A percentile compares a stretch with the other conserved stretches of the same genome.
phyloP scores from a whole-genome alignment of 2,888 invertebrate species.

The Cerceris ruficornis region DNA sequence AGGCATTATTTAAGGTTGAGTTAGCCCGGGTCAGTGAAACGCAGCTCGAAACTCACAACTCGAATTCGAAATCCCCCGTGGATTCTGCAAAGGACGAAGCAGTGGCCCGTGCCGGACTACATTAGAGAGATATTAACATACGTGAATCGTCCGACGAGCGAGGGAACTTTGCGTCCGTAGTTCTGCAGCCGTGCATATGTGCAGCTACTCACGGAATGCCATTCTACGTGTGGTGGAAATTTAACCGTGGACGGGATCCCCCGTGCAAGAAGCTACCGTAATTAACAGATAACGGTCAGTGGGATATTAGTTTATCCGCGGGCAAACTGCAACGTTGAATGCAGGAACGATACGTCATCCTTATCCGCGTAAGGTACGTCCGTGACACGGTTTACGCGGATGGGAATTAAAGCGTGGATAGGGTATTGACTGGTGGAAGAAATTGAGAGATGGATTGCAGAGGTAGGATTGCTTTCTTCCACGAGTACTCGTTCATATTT shows the following conservation, averaged over 20 bases:
- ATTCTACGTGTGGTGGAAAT: slow-evolving; percentile 42
- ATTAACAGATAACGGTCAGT: slow-evolving; percentile 66
- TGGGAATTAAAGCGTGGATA: not conserved
- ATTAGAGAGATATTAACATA: slow-evolving; percentile 63
- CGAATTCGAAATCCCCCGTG: slow-evolving; percentile 56
- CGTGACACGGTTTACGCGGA: slow-evolving; percentile 22
- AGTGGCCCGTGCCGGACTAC: slow-evolving; percentile 34
- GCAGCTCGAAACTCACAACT: slow-evolving; percentile 36
- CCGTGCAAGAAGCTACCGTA: slow-evolving; percentile 59
- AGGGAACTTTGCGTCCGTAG: slow-evolving; percentile 10
- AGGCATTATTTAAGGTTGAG: slow-evolving; percentile 53
- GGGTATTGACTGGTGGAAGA: not conserved
- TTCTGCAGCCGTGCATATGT: slow-evolving; percentile 28
- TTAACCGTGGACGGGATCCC: slow-evolving; percentile 44
- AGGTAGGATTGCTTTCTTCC: no score
- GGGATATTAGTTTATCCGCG: slow-evolving; percentile 53
- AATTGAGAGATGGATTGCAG: not conserved
- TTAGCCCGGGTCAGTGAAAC: slow-evolving; percentile 27
- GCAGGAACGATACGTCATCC: slow-evolving; percentile 41
- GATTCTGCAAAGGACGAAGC: slow-evolving; percentile 28
- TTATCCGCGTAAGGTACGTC: slow-evolving; percentile 20
- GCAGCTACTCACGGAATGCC: slow-evolving; percentile 15
- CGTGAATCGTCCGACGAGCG: slow-evolving; percentile 30
- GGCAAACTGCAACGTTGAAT: slow-evolving; percentile 33
- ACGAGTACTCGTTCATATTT: no score